A percentile compares a stretch with the other conserved stretches of the same genome.
Evolutionary conservation across 2,888 invertebrate species (phyloP).

Genomic region (Synanthedon formicaeformis): DNA sequence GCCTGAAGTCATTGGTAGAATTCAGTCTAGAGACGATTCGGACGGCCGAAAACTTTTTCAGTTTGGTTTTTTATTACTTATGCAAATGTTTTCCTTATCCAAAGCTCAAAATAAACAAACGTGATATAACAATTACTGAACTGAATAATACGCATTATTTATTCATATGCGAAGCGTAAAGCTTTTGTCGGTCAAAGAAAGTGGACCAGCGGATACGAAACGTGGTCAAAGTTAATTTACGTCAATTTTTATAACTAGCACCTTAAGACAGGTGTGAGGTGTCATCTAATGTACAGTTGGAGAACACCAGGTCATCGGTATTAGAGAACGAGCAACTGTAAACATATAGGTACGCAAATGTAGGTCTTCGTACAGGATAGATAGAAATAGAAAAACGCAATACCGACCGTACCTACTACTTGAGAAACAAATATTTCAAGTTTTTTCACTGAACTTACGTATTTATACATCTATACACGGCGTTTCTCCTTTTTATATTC

Average conservation of each 20-base stretch:
- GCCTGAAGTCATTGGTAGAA: no score
- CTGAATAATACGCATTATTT: slow-evolving; percentile 9
- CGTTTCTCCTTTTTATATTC: no score
- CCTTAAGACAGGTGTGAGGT: slow-evolving; percentile 41
- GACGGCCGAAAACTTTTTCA: no score
- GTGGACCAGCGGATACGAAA: slow-evolving; percentile 26
- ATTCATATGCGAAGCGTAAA: slow-evolving; percentile 15
- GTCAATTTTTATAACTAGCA: slow-evolving; percentile 56
- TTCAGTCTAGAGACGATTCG: no score
- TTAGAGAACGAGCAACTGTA: slow-evolving; percentile 32
- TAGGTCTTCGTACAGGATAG: slow-evolving; percentile 30
- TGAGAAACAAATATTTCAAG: no score
- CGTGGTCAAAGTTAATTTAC: slow-evolving; percentile 40
- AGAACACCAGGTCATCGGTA: slow-evolving; percentile 59
- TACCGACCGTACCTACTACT: no score
- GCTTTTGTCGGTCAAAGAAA: slow-evolving; percentile 46
- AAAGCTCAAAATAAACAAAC: neutral
- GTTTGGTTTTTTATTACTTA: no score
- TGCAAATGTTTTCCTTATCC: no score
- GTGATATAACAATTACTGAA: slow-evolving; percentile 20
- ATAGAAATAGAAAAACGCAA: slow-evolving; percentile 6
- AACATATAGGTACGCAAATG: slow-evolving; percentile 22
- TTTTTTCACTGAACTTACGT: no score
- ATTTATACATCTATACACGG: no score
- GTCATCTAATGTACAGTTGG: slow-evolving; percentile 60